A percentile compares a stretch with the other conserved stretches of the same genome.
phyloP scores from a whole-genome alignment of 2,113 vertebrate genomes.

The Paraplagusia blochii region DNA sequence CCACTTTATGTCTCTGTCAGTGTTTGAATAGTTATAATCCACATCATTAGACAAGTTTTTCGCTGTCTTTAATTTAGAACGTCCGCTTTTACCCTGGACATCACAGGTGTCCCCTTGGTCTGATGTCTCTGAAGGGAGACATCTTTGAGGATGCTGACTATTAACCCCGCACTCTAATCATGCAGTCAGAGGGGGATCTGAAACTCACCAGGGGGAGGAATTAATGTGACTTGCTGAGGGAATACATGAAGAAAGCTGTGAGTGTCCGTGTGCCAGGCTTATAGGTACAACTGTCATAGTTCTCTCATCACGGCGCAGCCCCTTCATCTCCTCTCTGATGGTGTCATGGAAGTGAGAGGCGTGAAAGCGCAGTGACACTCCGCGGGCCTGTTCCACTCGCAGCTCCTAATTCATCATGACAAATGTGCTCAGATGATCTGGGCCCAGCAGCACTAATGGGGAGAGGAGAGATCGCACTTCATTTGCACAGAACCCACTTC shows the following conservation, averaged over 20 bases:
- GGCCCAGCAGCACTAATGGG: constrained; percentile 74
- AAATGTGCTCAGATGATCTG: constrained; percentile 77
- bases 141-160: constrained; percentile 72
- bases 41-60: constrained; percentile 62
- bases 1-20: constrained; percentile 26
- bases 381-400: constrained; percentile 68
- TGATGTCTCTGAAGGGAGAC: constrained; percentile 59
- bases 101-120: constrained; percentile 71
- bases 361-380: constrained; percentile 75
- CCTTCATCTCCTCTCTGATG: constrained; percentile 73
- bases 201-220: constrained; percentile 67
- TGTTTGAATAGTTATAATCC: constrained; percentile 61
- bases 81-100: constrained; percentile 64
- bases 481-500: constrained; percentile 75
- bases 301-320: constrained; percentile 57
- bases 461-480: constrained; percentile 69
- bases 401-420: constrained; percentile 77
- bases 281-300: constrained; percentile 68
- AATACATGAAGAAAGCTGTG: constrained; percentile 59
- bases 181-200: constrained; percentile 62
- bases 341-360: constrained; percentile 74
- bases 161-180: constrained; percentile 73
- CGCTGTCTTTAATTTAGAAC: constrained; percentile 62
- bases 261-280: constrained; percentile 73
- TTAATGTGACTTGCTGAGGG: constrained; percentile 62